phyloP scores from a whole-genome alignment of 2,113 vertebrate species.

The Eclectus roratus region DNA sequence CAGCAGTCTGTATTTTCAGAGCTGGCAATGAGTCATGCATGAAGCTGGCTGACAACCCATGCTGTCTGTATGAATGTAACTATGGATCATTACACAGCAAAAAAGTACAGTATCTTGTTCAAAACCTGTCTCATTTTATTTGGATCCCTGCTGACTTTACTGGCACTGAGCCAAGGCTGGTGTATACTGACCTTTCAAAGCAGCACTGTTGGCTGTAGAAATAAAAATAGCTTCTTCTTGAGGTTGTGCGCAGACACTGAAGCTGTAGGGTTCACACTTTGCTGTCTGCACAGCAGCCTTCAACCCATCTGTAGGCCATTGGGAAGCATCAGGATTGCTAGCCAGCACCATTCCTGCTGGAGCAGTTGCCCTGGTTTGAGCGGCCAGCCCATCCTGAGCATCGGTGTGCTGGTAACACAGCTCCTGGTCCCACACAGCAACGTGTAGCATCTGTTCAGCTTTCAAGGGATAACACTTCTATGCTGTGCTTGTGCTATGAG shows the following conservation, averaged over 20 bases:
- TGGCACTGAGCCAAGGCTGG: not conserved
- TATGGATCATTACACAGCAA: not conserved
- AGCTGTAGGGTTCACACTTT: fast-evolving
- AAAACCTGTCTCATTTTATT: not conserved
- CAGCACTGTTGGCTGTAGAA: not conserved
- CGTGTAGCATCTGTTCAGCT: not conserved
- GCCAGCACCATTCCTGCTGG: not conserved
- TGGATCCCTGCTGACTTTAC: not conserved
- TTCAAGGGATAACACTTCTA: not conserved
- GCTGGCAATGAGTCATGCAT: not conserved
- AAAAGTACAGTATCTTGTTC: not conserved
- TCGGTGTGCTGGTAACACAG: fast-evolving
- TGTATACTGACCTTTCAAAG: constrained; percentile 25
- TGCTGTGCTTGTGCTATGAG: not conserved
- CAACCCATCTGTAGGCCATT: not conserved
- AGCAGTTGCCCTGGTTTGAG: not conserved
- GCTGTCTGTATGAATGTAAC: not conserved
- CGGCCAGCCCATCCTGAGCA: not conserved
- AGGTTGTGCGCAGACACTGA: not conserved
- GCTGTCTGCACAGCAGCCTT: fast-evolving
- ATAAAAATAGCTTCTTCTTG: not conserved
- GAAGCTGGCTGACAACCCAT: not conserved
- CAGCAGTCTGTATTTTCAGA: not conserved
- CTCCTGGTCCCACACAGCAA: not conserved
- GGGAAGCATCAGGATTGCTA: not conserved